Evolutionary conservation across 2,888 invertebrate species (phyloP), one percentile per base, ranked within the genome.

Genomic region (Apodemia hepburni): DNA sequence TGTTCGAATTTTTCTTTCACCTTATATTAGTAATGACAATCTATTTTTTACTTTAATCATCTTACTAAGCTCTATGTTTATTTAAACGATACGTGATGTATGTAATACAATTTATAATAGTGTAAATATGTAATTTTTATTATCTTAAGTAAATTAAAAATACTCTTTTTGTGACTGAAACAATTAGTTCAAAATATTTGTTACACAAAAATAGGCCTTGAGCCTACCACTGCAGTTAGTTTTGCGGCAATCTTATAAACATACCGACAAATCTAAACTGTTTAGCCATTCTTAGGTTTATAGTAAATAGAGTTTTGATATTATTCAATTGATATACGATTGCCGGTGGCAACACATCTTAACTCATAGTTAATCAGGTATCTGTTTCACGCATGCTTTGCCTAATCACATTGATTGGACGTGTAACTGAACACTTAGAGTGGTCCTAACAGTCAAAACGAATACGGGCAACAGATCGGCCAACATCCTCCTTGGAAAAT

Each of bases 1-100:
- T 81, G 85, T 85, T 83, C 83, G 81, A 80, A 84, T 75, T 73
- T 72, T 77, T 84, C 84, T 88, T 84, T 81, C 82, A 82, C 74
- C 88, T 89, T 89, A 89, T 79, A 77, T 1, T 75, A 75, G 73
- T 81, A 85, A 83, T 82, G 87, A 85, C 85, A 78, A 76, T 81
- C 87, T 86, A 87, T 81, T 84, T 38, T 80, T 81, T 81, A 77
- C 80, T 87, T 82, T 85, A 85, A 75, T 84, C 85, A 80, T 84
- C 85, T 85, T 89, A 90, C 89, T 90, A 91, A 91, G 91, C 91
- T 91, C 91, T 91, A 90, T 87, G 79, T 87, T 88, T 87, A 83
- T 84, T 81, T 79, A 79, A 82, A 82, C 76, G 79, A 78, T 85
- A 87, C 80, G 84, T 86, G 85, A 88, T 89, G 86, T 89, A 87